Evolutionary conservation across 1,140 invertebrate species (phyloP), one percentile per base, ranked within the genome.

Genomic region (Sycophaga agraensis): DNA sequence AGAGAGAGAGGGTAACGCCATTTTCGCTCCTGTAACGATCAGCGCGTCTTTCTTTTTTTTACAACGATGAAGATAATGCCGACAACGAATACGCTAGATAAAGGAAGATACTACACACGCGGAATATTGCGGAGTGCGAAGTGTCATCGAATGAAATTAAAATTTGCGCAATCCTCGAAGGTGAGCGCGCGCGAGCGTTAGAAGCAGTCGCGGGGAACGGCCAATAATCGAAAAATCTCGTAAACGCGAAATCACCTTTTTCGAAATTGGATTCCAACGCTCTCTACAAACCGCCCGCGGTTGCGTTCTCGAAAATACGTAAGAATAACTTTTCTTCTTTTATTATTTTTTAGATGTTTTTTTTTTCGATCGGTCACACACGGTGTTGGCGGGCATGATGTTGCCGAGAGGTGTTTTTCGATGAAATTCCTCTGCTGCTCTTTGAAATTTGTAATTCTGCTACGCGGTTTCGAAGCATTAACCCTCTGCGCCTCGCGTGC

Each of bases 11-110:
- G 21, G 14, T 31, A 42, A 40, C 43, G 26, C 4, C n/a, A 46
- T 21, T 46, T 21, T 26, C 11, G 12, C 5, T 21, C 2, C n/a
- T 39, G 24, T 42, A 19, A 21, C n/a, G 11, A 45, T 55, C 28
- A n/a, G 17, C 42, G 34, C 17, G 17, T 26, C 17, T 56, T n/a
- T n/a, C n/a, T 56, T 12, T 56, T 43, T 56, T 56, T 45, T n/a
- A 22, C 28, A 28, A 21, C 42, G 42, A 37, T 24, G 43, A 48
- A 46, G 24, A 57, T 57, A 39, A 37, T 57, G 9, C 8, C 22
- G 16, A 56, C 19, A 12, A 51, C 8, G 0, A 21, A 6, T 35
- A 21, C 11, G 31, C 14, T 21, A 51, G 12, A 37, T 1, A 49
- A 49, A 49, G 31, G 2, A 42, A 19, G 24, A 45, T n/a, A 56